Base-by-base conservation (phyloP, 2,113 vertebrate genomes). In the Poeciliopsis prolifica region DNA sequence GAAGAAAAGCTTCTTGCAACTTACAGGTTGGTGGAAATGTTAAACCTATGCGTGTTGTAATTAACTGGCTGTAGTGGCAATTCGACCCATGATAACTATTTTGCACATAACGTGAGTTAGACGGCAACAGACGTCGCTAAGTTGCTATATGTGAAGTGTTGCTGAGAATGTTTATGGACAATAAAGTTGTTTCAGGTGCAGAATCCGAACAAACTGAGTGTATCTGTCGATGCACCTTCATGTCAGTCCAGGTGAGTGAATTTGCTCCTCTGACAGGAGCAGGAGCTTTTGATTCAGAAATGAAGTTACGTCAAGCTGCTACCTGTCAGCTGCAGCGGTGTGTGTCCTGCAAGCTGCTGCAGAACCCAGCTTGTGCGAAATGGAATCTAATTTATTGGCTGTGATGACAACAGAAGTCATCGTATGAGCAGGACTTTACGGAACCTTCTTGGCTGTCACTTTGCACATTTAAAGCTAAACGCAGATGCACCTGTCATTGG, bases 21-120 rank as follows among this genome's bases (percentile, higher is more conserved):
- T 80, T 42, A 61, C 83, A 51, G 85, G 85, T 91, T 73, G 60
- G 89, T 92, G 35, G 10, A 58, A 19, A 60, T 65, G 71, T 73
- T 44, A 11, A 22, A 0, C 37, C 63, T 61, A 9, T 9, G 1
- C 12, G 22, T 58, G 17, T 24, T n/a, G 51, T 9, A 24, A n/a
- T 58, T 58, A 11, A 58, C 24, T 48, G 22, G 11, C 8, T 58
- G 51, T 9, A n/a, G 24, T 58, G 51, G n/a, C 1, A n/a, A 10
- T n/a, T 24, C 2, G 9, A 58, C 51, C 51, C 51, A n/a, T 58
- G 22, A 58, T 58, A 19, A 48, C 19, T 7, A 17, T 58, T 58
- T 58, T 29, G 58, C 35, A 30, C 3, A 63, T 62, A n/a, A 29
- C 0, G 13, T 58, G 26, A 26, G 22, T 44, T 11, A 10, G 1